These are phyloP conservation scores for Scaptodrosophila latifasciaeformis DNA, from an alignment of 2,888 invertebrate species.

Conservation along the genomic window DNA sequence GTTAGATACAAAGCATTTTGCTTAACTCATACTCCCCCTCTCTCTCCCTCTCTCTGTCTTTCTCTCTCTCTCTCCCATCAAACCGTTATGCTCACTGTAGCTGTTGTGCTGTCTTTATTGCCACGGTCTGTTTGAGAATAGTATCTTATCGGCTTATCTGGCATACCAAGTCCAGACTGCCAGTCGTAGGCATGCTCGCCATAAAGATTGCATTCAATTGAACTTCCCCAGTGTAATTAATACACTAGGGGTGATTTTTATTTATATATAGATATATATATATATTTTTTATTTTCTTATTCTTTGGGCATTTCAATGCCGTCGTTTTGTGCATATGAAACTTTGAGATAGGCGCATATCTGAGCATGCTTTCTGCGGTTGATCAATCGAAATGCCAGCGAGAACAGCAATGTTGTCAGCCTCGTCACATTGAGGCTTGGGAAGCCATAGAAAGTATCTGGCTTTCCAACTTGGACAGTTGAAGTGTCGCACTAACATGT, in stretches of 20 bases:
- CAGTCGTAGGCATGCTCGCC: slow-evolving; percentile 12
- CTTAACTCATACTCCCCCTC: too few species aligned
- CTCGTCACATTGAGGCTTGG: slow-evolving; percentile 9
- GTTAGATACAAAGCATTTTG: slow-evolving; percentile 15
- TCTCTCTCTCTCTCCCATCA: too few species aligned
- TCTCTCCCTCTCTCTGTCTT: too few species aligned
- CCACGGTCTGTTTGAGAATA: slow-evolving; percentile 7
- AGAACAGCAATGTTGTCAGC: too few species aligned
- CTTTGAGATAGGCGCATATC: slow-evolving; percentile 17
- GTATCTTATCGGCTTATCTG: slow-evolving; percentile 62
- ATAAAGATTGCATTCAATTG: slow-evolving; percentile 53
- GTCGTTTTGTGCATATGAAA: slow-evolving; percentile 19
- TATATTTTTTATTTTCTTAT: too few species aligned
- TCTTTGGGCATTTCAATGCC: slow-evolving; percentile 20
- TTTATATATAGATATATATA: not conserved
- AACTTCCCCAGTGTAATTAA: slow-evolving; percentile 54
- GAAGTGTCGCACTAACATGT: not conserved
- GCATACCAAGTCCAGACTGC: slow-evolving; percentile 39
- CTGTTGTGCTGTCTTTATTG: slow-evolving; percentile 15
- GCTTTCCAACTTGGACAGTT: too few species aligned
- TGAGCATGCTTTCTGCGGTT: slow-evolving; percentile 47
- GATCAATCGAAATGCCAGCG: slow-evolving; percentile 40
- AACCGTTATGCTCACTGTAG: slow-evolving; percentile 4
- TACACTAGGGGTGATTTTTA: slow-evolving; percentile 37
- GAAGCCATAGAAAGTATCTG: slow-evolving; percentile 58